Percentiles rank a stretch among this genome's conserved stretches.
Evolutionary conservation across 1,140 invertebrate genomes (phyloP).

Genomic region (Lepeophtheirus salmonis): DNA sequence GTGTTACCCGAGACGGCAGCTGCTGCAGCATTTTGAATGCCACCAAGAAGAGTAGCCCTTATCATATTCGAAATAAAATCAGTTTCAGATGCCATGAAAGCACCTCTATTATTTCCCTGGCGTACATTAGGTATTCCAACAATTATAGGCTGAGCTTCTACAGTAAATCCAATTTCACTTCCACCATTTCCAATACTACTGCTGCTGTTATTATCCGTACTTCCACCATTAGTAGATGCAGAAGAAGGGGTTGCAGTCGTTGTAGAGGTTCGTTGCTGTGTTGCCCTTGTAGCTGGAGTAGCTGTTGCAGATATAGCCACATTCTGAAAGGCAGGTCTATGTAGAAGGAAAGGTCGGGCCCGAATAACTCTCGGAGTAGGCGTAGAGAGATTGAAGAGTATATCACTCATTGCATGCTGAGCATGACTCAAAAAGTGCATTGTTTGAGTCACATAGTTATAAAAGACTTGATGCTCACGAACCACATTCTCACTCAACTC

Average conservation of each 20-base stretch:
- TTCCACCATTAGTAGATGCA: not conserved
- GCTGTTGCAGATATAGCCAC: not conserved
- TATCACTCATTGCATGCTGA: slow-evolving; percentile 66
- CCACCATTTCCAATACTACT: not conserved
- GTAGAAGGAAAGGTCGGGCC: slow-evolving; percentile 44
- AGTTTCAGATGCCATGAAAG: not conserved
- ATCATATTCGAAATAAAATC: not conserved
- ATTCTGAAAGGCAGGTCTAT: not conserved
- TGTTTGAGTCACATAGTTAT: slow-evolving; percentile 29
- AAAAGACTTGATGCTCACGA: not conserved
- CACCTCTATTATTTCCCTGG: not conserved
- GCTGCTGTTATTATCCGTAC: not conserved
- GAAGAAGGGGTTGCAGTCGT: slow-evolving; percentile 1
- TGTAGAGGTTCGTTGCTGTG: not conserved
- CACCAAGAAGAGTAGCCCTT: not conserved
- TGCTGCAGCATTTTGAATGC: not conserved
- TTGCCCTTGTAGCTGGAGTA: not conserved
- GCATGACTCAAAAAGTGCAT: slow-evolving; percentile 66
- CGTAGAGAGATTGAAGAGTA: slow-evolving; percentile 47
- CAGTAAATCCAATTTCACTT: not conserved
- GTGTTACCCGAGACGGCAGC: not conserved
- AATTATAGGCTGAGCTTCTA: slow-evolving; percentile 2
- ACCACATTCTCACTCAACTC: not conserved
- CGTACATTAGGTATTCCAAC: slow-evolving; percentile 5
- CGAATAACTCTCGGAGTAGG: slow-evolving; percentile 45